Evolutionary conservation across 2,888 invertebrate species (phyloP).

Genomic region (Brachyptera putata): DNA sequence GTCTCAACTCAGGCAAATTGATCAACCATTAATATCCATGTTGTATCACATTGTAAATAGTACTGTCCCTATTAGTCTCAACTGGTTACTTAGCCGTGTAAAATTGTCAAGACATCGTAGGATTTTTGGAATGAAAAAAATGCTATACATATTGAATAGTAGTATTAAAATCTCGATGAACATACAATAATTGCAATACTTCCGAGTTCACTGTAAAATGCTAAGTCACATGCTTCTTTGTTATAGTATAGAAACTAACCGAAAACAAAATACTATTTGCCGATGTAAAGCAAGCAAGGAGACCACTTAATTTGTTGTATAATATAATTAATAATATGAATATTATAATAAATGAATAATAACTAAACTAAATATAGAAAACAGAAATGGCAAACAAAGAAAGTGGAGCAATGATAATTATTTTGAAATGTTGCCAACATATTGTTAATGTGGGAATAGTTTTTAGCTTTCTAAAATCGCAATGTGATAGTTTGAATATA

Average conservation of each 20-base stretch:
- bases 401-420: neutral
- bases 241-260: neutral
- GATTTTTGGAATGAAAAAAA: neutral
- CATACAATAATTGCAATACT: too few relatives aligned
- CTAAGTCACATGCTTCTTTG: neutral
- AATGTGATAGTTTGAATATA: neutral
- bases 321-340: neutral
- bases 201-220: too few relatives aligned
- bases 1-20: too few relatives aligned
- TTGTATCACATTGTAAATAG: too few relatives aligned
- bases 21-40: too few relatives aligned
- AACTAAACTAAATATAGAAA: neutral
- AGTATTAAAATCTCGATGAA: neutral
- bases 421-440: neutral
- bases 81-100: too few relatives aligned
- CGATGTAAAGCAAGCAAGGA: neutral
- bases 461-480: neutral
- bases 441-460: neutral
- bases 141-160: neutral
- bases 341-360: neutral
- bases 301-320: constrained; percentile 4
- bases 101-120: neutral
- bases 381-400: neutral
- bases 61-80: too few relatives aligned
- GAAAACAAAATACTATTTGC: neutral